A percentile compares a stretch with the other conserved stretches of the same genome.
These are phyloP conservation scores for Thamnaconus septentrionalis DNA, from an alignment of 2,113 vertebrate genomes.

Conservation along the genomic window DNA sequence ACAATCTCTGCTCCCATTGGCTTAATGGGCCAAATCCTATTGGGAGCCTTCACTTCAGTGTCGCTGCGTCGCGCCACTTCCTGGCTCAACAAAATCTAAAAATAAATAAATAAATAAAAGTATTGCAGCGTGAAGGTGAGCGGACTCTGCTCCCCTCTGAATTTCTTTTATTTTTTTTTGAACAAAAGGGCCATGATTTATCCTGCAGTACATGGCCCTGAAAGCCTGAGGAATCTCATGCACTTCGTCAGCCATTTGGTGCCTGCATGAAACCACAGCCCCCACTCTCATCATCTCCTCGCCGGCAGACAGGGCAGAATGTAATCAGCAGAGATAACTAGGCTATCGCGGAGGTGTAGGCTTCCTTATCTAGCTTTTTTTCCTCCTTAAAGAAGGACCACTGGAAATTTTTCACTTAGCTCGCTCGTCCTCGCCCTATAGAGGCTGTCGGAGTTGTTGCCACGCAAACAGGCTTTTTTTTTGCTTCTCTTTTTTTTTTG, in stretches of 20 bases:
- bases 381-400: slow-evolving; percentile 15
- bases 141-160: slow-evolving; percentile 24
- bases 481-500: slow-evolving; percentile 25
- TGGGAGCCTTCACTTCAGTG: slow-evolving; percentile 35
- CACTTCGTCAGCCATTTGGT: slow-evolving; percentile 58
- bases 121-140: slow-evolving; percentile 38
- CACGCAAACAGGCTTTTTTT: slow-evolving; percentile 52
- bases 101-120: slow-evolving; percentile 46
- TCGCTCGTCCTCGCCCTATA: slow-evolving; percentile 49
- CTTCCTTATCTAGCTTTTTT: slow-evolving; percentile 40
- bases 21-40: slow-evolving; percentile 48
- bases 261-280: slow-evolving; percentile 43
- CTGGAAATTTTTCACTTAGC: slow-evolving; percentile 45
- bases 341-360: slow-evolving; percentile 39
- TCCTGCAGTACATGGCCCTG: slow-evolving; percentile 28
- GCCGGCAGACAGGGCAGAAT: slow-evolving; percentile 47
- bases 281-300: slow-evolving; percentile 21
- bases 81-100: slow-evolving; percentile 41
- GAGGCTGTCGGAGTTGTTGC: slow-evolving; percentile 56
- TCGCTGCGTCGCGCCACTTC: slow-evolving; percentile 31
- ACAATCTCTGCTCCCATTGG: slow-evolving; percentile 39
- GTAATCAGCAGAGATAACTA: slow-evolving; percentile 56
- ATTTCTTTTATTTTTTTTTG: too few species aligned
- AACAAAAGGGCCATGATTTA: slow-evolving; percentile 46
- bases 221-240: slow-evolving; percentile 46